These are phyloP conservation scores for Crocuta crocuta DNA, from an alignment of 2,113 vertebrate species.

Conservation along the genomic window DNA sequence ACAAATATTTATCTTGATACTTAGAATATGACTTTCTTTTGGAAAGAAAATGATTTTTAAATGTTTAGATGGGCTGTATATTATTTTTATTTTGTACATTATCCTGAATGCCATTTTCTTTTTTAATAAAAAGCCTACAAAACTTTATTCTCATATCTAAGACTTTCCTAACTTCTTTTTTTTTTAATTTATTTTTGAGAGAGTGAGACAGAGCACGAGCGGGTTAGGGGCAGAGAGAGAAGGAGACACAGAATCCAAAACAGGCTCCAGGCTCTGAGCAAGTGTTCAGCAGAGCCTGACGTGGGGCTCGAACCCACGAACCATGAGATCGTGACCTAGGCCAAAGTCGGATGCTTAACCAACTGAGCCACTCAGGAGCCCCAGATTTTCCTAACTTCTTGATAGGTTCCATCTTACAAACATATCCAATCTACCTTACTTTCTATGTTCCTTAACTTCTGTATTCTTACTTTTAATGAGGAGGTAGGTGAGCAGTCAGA, in stretches of 20 bases:
- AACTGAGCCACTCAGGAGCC: too few relatives aligned
- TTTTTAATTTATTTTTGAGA: too few relatives aligned
- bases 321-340: too few relatives aligned
- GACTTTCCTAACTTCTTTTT: background rate
- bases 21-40: background rate
- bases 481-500: background rate
- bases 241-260: too few relatives aligned
- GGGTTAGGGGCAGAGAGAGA: too few relatives aligned
- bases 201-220: too few relatives aligned
- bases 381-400: background rate
- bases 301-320: too few relatives aligned
- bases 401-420: background rate
- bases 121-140: constrained; percentile 34
- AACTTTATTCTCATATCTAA: background rate
- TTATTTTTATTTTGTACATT: constrained; percentile 34
- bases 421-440: background rate
- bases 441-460: background rate
- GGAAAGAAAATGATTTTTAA: background rate
- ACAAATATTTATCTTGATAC: background rate
- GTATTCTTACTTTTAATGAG: background rate
- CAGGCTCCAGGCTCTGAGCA: too few relatives aligned
- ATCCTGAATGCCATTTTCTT: constrained; percentile 15
- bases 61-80: background rate
- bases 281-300: too few relatives aligned
- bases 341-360: too few relatives aligned